phyloP scores from a whole-genome alignment of 2,888 invertebrate species.

The Mechanitis mazaeus region DNA sequence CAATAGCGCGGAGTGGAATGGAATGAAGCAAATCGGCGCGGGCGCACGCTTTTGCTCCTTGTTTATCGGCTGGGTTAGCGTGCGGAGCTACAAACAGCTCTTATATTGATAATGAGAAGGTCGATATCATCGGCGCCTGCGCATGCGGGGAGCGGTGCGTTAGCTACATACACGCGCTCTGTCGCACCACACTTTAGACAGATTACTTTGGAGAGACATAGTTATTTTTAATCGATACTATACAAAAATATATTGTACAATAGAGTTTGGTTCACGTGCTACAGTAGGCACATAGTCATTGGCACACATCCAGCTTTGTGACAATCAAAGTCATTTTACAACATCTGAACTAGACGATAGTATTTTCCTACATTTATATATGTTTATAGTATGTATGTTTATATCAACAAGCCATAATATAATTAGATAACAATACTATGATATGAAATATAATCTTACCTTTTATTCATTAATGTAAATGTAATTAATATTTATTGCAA shows the following conservation, averaged over 20 bases:
- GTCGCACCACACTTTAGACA: slow-evolving; percentile 26
- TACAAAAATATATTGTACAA: slow-evolving; percentile 62
- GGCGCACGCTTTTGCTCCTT: slow-evolving; percentile 73
- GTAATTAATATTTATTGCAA: too few relatives aligned
- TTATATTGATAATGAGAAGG: slow-evolving; percentile 67
- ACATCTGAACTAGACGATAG: neutral
- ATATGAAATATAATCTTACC: too few relatives aligned
- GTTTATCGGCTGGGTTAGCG: slow-evolving; percentile 60
- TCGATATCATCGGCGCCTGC: slow-evolving; percentile 55
- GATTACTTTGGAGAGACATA: slow-evolving; percentile 51
- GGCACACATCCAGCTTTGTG: slow-evolving; percentile 20
- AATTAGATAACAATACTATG: neutral
- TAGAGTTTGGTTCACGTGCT: slow-evolving; percentile 48
- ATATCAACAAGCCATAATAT: slow-evolving; percentile 4
- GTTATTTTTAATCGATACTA: slow-evolving; percentile 61
- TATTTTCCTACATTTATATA: neutral
- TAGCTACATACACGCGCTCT: slow-evolving; percentile 39
- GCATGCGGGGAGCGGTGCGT: slow-evolving; percentile 37
- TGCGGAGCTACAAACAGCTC: slow-evolving; percentile 49
- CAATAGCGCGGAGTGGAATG: slow-evolving; percentile 50
- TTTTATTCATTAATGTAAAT: too few relatives aligned
- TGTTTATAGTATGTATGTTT: neutral
- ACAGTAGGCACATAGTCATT: slow-evolving; percentile 40
- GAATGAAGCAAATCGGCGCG: slow-evolving; percentile 71
- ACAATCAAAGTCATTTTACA: slow-evolving; percentile 15